Conservation (phyloP, 2,113 vertebrate species). For the Bostrychus sinensis region DNA sequence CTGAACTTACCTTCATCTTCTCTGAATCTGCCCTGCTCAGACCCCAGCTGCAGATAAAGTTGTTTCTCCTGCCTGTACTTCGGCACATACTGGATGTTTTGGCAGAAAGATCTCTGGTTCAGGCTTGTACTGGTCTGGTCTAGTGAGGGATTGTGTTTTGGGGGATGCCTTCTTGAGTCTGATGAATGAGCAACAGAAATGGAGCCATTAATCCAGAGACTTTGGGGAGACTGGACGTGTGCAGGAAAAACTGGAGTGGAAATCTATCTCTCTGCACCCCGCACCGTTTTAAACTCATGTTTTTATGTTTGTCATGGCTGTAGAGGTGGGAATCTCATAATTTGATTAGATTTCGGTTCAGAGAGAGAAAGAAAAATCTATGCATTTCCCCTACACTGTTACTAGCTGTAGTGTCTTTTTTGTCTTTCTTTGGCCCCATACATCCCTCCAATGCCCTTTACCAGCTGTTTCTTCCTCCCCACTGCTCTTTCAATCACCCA, state of each 20-base stretch:
- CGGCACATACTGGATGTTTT: constrained; percentile 49
- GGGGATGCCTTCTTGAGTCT: neutral
- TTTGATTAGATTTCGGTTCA: neutral
- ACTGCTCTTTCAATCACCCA: neutral
- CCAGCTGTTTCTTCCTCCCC: neutral
- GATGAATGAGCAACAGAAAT: constrained; percentile 1
- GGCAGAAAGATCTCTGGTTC: constrained; percentile 60
- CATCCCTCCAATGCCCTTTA: neutral
- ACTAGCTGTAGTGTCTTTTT: no score
- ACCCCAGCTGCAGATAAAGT: constrained; percentile 66
- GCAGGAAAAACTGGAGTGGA: constrained; percentile 23
- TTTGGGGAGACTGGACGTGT: constrained; percentile 6
- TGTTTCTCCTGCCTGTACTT: constrained; percentile 49
- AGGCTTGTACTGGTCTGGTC: constrained; percentile 22
- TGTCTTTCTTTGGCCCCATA: neutral
- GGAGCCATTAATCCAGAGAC: constrained; percentile 9
- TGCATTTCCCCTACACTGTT: no score
- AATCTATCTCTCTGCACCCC: neutral
- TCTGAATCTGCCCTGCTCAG: constrained; percentile 63
- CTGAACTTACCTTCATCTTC: no score
- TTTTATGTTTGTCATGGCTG: constrained; percentile 3
- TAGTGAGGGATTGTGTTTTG: constrained; percentile 24
- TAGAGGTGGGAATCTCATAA: no score
- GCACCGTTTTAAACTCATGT: neutral
- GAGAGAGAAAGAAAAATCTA: no score